These are phyloP conservation scores for Chelmon rostratus DNA, from an alignment of 2,797 vertebrate genomes.

Conservation along the genomic window DNA sequence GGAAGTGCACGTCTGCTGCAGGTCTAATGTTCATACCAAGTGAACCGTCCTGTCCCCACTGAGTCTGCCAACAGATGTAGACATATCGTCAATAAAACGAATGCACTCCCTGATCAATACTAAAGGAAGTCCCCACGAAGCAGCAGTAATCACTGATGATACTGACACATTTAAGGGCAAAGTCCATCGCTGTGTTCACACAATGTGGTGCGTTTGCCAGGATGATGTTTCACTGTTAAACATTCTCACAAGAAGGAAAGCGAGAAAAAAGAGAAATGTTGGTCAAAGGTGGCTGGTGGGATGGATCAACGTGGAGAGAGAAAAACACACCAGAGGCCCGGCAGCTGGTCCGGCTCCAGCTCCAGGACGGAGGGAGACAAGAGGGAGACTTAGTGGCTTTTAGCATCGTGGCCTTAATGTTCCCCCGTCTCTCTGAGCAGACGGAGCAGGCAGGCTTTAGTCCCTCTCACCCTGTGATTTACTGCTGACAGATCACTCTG, in stretches of 20 bases:
- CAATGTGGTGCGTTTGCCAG: not conserved
- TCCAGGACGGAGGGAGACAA: constrained; percentile 47
- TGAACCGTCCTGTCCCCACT: not conserved
- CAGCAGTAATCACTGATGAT: constrained; percentile 26
- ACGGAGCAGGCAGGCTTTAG: constrained; percentile 42
- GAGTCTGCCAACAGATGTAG: constrained; percentile 18
- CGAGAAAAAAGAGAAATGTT: constrained; percentile 8
- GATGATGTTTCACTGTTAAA: constrained; percentile 54
- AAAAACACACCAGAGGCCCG: constrained; percentile 20
- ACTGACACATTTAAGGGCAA: constrained; percentile 39
- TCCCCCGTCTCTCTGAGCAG: constrained; percentile 42
- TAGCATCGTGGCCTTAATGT: constrained; percentile 63
- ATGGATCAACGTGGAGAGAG: constrained; percentile 41
- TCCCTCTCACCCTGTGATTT: constrained; percentile 52
- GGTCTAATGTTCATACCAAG: constrained; percentile 20
- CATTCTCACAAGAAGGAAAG: constrained; percentile 43
- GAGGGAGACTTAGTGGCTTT: constrained; percentile 61
- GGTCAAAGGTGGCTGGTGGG: constrained; percentile 50
- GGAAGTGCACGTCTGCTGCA: constrained; percentile 7
- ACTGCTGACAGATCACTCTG: constrained; percentile 55
- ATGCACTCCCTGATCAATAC: constrained; percentile 28
- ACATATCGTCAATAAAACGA: constrained; percentile 22
- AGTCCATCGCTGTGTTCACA: constrained; percentile 42
- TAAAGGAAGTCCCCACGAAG: not conserved
- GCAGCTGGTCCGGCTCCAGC: constrained; percentile 58